Percentiles rank a stretch among this genome's conserved stretches.
phyloP scores from a whole-genome alignment of 2,797 vertebrate species.

The Cephalopachus bancanus region DNA sequence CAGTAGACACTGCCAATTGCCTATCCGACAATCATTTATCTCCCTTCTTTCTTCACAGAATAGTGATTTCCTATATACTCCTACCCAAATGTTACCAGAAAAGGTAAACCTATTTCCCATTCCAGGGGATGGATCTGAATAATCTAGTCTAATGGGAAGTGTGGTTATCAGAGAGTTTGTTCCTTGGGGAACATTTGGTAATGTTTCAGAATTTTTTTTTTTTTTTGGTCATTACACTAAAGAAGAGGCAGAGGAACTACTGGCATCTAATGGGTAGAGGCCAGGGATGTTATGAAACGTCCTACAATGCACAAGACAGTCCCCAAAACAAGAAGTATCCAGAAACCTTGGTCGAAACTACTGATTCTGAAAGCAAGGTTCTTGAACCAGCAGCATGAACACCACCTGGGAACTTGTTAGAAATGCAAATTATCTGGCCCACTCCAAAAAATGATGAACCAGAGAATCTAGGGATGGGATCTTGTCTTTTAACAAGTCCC shows the following conservation, averaged over 20 bases:
- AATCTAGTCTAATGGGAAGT: neutral
- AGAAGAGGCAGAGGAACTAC: neutral
- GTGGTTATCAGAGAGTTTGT: neutral
- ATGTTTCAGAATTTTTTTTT: neutral
- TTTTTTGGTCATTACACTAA: neutral
- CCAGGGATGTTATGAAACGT: neutral
- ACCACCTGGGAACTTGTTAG: neutral
- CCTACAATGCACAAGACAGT: neutral
- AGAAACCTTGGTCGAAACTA: neutral
- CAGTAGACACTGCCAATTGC: neutral
- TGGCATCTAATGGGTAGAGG: neutral
- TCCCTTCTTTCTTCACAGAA: neutral
- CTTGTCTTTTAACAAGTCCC: conserved; percentile 8
- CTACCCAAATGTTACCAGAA: neutral
- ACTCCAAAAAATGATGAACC: neutral
- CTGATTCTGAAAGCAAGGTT: neutral
- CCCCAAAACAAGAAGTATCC: neutral
- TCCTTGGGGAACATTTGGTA: neutral
- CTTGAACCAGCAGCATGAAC: neutral
- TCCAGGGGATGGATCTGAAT: neutral
- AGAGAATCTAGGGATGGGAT: neutral
- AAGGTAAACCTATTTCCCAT: neutral
- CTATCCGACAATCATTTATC: neutral
- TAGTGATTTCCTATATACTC: neutral
- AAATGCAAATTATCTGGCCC: conserved; percentile 17